These are phyloP conservation scores for Trachelus tabidus DNA, from an alignment of 2,888 invertebrate species.

Conservation along the genomic window DNA sequence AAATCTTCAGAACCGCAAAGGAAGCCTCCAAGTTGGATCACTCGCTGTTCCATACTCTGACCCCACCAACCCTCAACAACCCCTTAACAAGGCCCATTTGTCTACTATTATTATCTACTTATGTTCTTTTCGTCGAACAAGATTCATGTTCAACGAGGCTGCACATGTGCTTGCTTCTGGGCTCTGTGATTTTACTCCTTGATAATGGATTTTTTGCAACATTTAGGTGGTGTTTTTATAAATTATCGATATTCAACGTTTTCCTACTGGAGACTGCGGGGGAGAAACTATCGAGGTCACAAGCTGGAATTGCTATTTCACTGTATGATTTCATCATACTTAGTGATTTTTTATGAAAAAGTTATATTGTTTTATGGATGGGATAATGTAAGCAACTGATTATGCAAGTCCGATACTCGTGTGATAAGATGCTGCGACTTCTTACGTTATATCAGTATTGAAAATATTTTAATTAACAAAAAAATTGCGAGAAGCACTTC, in stretches of 20 bases:
- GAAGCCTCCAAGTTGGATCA: slow-evolving; percentile 87
- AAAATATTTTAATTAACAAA: not conserved
- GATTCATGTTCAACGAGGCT: slow-evolving; percentile 51
- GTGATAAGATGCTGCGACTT: not conserved
- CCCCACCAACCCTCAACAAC: slow-evolving; percentile 65
- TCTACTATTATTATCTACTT: slow-evolving; percentile 53
- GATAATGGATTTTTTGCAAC: slow-evolving; percentile 43
- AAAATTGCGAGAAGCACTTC: not conserved
- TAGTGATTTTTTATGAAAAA: not conserved
- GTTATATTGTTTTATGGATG: not conserved
- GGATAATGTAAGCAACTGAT: not conserved
- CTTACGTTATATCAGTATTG: not conserved
- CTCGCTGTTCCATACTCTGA: slow-evolving; percentile 91
- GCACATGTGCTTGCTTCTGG: slow-evolving; percentile 27
- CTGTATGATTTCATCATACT: not conserved
- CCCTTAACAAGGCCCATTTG: slow-evolving; percentile 47
- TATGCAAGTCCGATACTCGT: not conserved
- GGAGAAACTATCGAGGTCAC: slow-evolving; percentile 41
- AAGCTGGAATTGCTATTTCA: slow-evolving; percentile 22
- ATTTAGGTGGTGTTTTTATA: slow-evolving; percentile 48
- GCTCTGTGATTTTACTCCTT: slow-evolving; percentile 53
- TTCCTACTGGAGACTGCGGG: slow-evolving; percentile 39
- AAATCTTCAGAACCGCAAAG: slow-evolving; percentile 82
- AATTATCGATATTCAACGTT: slow-evolving; percentile 39
- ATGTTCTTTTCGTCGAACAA: slow-evolving; percentile 55